Conservation (phyloP, 2,113 vertebrate genomes). For the Gnathonemus echidnorhynchus region DNA sequence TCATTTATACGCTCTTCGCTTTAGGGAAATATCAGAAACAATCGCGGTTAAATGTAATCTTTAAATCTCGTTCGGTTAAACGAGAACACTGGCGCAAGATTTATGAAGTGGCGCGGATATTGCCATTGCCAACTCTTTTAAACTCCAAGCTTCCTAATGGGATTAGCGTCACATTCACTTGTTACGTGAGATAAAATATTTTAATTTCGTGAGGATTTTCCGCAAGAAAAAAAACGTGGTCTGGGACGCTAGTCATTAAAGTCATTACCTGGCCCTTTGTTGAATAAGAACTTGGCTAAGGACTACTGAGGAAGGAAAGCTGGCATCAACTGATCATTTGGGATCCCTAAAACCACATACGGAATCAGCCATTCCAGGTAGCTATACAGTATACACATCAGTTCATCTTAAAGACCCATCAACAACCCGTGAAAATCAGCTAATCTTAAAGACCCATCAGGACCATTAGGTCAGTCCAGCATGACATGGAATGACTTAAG, state of each 20-base stretch:
- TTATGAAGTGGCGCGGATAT: neutral
- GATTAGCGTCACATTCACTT: neutral
- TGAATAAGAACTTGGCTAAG: neutral
- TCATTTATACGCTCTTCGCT: neutral
- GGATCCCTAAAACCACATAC: neutral
- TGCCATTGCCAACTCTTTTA: neutral
- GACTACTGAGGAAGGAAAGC: neutral
- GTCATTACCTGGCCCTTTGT: neutral
- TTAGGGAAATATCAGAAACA: constrained; percentile 4
- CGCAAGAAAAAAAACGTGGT: constrained; percentile 42
- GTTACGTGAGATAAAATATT: neutral
- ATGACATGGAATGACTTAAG: neutral
- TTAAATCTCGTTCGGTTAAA: neutral
- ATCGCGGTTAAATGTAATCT: neutral
- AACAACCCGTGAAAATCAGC: neutral
- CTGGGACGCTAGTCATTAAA: neutral
- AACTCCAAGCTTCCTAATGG: neutral
- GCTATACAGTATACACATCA: neutral
- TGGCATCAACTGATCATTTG: neutral
- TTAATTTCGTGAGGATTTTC: constrained; percentile 1
- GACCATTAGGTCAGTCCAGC: neutral
- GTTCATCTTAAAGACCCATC: neutral
- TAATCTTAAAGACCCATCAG: neutral
- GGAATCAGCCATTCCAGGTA: neutral
- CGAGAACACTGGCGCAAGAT: neutral